A percentile compares a stretch with the other conserved stretches of the same genome.
Evolutionary conservation across 2,797 vertebrate genomes (phyloP).

Genomic region (Cercopithecus diana): DNA sequence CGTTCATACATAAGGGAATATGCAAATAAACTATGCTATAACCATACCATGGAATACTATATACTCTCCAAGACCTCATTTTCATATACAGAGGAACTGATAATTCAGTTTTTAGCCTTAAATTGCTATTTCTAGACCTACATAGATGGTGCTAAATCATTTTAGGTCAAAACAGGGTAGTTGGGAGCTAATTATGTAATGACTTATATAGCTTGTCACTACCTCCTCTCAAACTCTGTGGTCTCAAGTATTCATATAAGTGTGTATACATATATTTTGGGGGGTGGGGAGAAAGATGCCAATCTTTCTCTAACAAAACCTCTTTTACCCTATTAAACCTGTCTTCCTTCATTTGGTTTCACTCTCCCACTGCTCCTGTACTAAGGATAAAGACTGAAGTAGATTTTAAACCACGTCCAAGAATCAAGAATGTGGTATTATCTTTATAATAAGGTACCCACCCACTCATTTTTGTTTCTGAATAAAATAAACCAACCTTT

Average conservation of each 20-base stretch:
- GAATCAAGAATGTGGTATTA: neutral
- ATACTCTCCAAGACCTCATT: neutral
- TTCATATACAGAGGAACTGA: neutral
- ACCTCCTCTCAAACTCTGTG: neutral
- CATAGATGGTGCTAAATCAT: neutral
- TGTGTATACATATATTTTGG: neutral
- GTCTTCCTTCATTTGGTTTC: slow-evolving; percentile 19
- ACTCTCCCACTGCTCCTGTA: neutral
- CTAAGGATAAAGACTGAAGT: neutral
- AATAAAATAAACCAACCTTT: slow-evolving; percentile 21
- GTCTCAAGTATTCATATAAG: neutral
- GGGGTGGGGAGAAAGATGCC: neutral
- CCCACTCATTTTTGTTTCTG: slow-evolving; percentile 31
- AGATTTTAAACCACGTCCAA: slow-evolving; percentile 19
- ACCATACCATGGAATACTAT: neutral
- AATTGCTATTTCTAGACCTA: slow-evolving; percentile 2
- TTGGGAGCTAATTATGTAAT: neutral
- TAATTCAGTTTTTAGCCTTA: neutral
- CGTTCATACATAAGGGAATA: neutral
- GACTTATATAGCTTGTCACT: neutral
- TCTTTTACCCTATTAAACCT: neutral
- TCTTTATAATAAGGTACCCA: slow-evolving; percentile 15
- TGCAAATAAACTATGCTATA: neutral
- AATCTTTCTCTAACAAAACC: neutral
- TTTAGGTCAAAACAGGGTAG: slow-evolving; percentile 3